Base-by-base conservation (phyloP, 2,113 vertebrate species). In the Otocyon megalotis region DNA sequence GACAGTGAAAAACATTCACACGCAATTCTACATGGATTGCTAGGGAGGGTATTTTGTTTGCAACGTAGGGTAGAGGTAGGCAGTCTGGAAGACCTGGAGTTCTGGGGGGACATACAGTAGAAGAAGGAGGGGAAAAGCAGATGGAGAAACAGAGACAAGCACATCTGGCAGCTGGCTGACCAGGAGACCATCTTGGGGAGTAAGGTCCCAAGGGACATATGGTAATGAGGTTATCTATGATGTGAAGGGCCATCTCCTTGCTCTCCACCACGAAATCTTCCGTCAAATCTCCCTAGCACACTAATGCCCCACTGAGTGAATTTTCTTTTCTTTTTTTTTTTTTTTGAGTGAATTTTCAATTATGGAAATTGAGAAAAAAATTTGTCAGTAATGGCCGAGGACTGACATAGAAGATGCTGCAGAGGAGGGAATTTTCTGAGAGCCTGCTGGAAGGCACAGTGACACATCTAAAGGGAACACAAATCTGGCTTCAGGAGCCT, bases 71-170 rank as follows among this genome's bases (percentile, higher is more conserved):
- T 30, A 4, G 50, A 16, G 5, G 20, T 8, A 43, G 20, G 69
- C 37, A 54, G 8, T 67, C 63, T 85, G 15, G 56, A 28, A 71
- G 15, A 63, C 10, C 20, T 81, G 13, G 72, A 76, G 56, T 3
- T 9, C 62, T 54, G 2, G n/a, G 74, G 58, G 37, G 28, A 4
- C 1, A 0, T n/a, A 13, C 16, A 69, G 30, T 0, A 5, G 50
- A 26, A 13, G 30, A 81, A 67, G 28, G 62, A 54, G 28, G 19
- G 26, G 26, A n/a, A 30, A 88, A 62, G 76, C n/a, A 82, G 30
- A 16, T n/a, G 26, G 20, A 79, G 60, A 63, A 63, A 69, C 3
- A 53, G 50, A 48, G 22, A 77, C 13, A 19, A 14, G 8, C 10
- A 37, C 30, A 50, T 2, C 37, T 28, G 26, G 35, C n/a, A 90